Conservation (phyloP, 1,140 invertebrate species). For the Ericerus pela region DNA sequence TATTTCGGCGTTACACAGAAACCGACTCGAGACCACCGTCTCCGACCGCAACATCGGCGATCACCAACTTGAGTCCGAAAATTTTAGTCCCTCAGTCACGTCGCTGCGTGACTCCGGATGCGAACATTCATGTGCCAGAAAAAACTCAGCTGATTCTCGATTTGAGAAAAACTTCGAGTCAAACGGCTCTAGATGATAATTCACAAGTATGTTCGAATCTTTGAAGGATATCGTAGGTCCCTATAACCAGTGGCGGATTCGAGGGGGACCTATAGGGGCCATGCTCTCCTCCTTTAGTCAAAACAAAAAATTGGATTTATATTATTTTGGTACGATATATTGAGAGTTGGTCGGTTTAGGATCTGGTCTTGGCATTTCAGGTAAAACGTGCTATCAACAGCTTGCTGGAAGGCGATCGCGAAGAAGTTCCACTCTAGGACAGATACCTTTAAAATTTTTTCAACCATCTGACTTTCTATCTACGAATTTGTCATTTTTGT, state of each 20-base stretch:
- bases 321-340: neutral
- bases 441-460: no score
- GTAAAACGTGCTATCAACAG: no score
- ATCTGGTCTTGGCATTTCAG: no score
- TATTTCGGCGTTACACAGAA: constrained; percentile 53
- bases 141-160: constrained; percentile 33
- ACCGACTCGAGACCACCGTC: constrained; percentile 61
- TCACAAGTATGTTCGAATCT: neutral
- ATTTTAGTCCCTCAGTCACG: constrained; percentile 6
- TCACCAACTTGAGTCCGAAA: constrained; percentile 26
- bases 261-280: neutral
- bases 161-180: constrained; percentile 27
- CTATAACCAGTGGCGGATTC: neutral
- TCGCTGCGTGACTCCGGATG: constrained; percentile 27
- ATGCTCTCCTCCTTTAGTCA: neutral
- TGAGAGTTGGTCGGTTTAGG: neutral
- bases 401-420: no score
- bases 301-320: neutral
- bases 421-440: no score
- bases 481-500: no score
- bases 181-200: constrained; percentile 18
- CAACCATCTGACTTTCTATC: no score
- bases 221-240: neutral
- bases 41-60: constrained; percentile 52
- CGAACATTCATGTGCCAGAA: constrained; percentile 25